Evolutionary conservation across 2,797 vertebrate genomes (phyloP).

Genomic region (Heteromormyrus szaboi): DNA sequence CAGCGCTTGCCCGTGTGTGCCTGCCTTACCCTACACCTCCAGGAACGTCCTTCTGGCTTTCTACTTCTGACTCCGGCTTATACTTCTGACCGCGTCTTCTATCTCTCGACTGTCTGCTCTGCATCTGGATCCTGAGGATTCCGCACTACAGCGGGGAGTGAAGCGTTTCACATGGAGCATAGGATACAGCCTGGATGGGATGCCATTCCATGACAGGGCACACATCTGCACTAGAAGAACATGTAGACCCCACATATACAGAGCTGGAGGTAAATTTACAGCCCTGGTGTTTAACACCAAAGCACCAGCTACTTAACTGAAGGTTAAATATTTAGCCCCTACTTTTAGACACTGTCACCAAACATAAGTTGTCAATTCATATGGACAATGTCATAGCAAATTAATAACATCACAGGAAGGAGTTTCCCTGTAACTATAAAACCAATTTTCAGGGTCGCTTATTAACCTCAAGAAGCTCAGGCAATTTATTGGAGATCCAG

Average conservation of each 20-base stretch:
- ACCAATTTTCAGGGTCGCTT: background rate
- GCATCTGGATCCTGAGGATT: background rate
- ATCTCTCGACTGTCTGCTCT: no score
- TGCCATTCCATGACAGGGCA: background rate
- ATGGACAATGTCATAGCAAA: background rate
- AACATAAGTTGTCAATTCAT: background rate
- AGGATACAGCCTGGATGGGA: background rate
- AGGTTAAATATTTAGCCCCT: background rate
- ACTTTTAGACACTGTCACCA: background rate
- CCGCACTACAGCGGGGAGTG: background rate
- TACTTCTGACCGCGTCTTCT: background rate
- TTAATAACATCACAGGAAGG: background rate
- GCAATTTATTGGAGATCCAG: background rate
- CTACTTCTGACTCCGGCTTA: no score
- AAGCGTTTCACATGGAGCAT: background rate
- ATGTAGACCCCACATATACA: background rate
- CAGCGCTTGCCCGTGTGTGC: no score
- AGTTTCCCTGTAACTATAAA: background rate
- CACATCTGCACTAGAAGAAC: background rate
- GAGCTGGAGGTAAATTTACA: background rate
- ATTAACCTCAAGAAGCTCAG: background rate
- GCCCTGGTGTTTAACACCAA: background rate
- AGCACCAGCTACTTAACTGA: background rate
- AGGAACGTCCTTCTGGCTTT: background rate
- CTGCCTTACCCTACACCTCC: no score